Evolutionary conservation across 1,140 invertebrate genomes (phyloP), one percentile per base, ranked within the genome.

Genomic region (Trichonephila inaurata): DNA sequence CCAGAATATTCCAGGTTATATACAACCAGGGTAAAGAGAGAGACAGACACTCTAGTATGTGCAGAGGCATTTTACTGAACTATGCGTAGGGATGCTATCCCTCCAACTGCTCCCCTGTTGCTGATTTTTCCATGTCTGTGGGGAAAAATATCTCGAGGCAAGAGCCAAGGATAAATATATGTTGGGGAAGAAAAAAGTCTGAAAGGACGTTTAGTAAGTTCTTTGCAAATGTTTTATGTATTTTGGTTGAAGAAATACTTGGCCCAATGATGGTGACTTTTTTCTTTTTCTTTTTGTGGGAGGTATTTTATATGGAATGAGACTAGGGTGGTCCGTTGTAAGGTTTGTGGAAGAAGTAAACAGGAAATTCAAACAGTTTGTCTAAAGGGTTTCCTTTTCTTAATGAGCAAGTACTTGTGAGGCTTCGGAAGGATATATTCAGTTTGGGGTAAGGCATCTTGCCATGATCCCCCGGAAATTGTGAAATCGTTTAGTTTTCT

Each of bases 191-290:
- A 40, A 77, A 77, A 64, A 64, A 64, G 62, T 64, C 62, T 21
- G 69, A 18, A 19, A 33, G 33, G 28, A 33, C 72, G 33, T 77
- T 77, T 33, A 33, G 72, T 33, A 19, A 77, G 24, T 33, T 33
- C 72, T 33, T 77, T 33, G 72, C 24, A 28, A 77, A 77, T 77
- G 33, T 28, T 77, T 77, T 77, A 77, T 77, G 72, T 77, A 77
- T 77, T 18, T 28, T 40, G 4, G 72, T 77, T 40, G 72, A 33
- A 77, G 7, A 40, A 77, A 77, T 77, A 18, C 10, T 12, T 19
- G 16, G 62, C 62, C 5, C 51, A 51, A 51, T 4, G 33, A 40
- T 51, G 51, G 51, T 51, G 51, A 51, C 10, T 51, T 51, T 51
- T 51, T 51, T 51, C 8, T 8, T 8, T 51, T 51, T 12, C 10